Base-by-base conservation (phyloP, 2,113 vertebrate genomes). In the Sitta europaea region DNA sequence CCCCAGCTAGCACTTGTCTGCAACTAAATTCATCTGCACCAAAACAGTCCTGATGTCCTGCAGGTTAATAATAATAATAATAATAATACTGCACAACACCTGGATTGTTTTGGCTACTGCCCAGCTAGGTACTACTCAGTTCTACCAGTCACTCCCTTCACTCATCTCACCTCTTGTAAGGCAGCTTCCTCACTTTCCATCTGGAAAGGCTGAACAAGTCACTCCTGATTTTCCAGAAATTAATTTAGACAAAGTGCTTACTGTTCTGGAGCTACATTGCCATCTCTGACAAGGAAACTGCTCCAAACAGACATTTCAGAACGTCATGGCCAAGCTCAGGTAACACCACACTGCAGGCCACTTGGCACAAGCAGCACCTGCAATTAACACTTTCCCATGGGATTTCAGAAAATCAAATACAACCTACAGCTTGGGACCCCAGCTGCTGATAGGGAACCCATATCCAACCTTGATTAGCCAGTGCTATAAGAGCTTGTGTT, bases 151-250 rank as follows among this genome's bases (percentile, higher is more conserved):
- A 54, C 7, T 77, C 40, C 35, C 61, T 53, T 72, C 54, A 88
- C 45, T 38, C 74, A 73, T 3, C 29, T 73, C 62, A 76, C 23
- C 13, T 12, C 20, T 90, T 74, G 25, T 11, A 63, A 63, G 29
- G 23, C 2, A 18, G 29, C 31, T 75, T 79, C 42, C 29, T 57
- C 50, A 58, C 24, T 58, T 87, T 51, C 85, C 81, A 93, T 27
- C 21, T 70, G 85, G 47, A 61, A 63, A 65, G 54, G 40, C 20
- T 68, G 14, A 94, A 57, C 50, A 88, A 90, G 78, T 70, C 25
- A 62, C 47, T 88, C 87, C 74, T 65, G 82, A 94, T 95, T 88
- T 96, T 94, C 94, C 90, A 90, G 84, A 50, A 76, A 86, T 71
- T 38, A 72, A 47, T 31, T 95, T 63, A 28, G 42, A 28, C 28